Evolutionary conservation across 2,797 vertebrate genomes (phyloP).

Genomic region (Pteropus rufus): DNA sequence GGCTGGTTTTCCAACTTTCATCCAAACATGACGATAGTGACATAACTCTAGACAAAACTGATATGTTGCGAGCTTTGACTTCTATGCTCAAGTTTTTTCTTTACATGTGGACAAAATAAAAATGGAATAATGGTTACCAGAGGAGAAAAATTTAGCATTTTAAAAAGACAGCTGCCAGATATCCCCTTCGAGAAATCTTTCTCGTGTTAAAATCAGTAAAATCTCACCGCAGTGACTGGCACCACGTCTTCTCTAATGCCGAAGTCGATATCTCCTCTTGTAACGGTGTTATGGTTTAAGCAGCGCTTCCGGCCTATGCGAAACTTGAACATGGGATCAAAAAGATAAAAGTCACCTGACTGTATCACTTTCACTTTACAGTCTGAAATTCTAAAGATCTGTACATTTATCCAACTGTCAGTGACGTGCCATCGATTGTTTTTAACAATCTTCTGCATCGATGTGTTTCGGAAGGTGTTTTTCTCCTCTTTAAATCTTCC

Average conservation of each 20-base stretch:
- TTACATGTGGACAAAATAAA: not conserved
- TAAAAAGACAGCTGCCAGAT: constrained; percentile 18
- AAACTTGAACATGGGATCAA: constrained; percentile 73
- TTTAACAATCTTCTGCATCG: constrained; percentile 74
- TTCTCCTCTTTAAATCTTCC: constrained; percentile 55
- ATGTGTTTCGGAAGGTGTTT: constrained; percentile 49
- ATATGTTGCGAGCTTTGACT: not conserved
- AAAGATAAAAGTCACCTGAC: constrained; percentile 74
- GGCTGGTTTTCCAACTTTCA: not conserved
- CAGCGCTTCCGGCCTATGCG: constrained; percentile 64
- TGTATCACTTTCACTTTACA: constrained; percentile 62
- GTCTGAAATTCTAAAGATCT: constrained; percentile 64
- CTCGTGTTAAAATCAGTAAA: constrained; percentile 70
- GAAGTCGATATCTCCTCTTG: constrained; percentile 77
- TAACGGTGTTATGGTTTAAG: constrained; percentile 70
- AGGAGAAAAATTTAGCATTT: not conserved
- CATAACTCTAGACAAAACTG: not conserved
- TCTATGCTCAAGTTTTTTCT: not conserved
- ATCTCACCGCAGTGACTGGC: constrained; percentile 57
- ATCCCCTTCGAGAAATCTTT: constrained; percentile 52
- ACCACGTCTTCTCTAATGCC: constrained; percentile 61
- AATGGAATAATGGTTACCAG: not conserved
- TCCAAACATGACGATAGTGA: not conserved
- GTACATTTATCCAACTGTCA: constrained; percentile 61
- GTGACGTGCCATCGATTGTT: constrained; percentile 73